Conservation (phyloP, 2,113 vertebrate genomes). For the western clawed frog (Xenopus tropicalis) region DNA sequence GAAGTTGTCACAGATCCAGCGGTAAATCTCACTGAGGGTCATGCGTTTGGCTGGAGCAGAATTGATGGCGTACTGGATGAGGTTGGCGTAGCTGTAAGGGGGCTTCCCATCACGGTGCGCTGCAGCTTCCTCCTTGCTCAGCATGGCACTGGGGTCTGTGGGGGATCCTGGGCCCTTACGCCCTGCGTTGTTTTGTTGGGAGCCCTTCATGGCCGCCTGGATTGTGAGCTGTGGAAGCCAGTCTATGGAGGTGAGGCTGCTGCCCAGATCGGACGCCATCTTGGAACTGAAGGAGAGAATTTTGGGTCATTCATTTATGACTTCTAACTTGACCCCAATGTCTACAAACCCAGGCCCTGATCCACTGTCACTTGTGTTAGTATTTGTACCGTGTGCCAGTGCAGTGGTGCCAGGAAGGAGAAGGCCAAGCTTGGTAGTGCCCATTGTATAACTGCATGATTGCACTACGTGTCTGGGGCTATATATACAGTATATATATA, state of each 20-base stretch:
- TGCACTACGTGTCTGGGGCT: no score
- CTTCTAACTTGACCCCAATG: background rate
- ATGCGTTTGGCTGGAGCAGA: slow-evolving; percentile 87
- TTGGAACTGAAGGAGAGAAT: slow-evolving; percentile 37
- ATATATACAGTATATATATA: no score
- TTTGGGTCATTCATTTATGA: background rate
- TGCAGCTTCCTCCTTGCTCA: slow-evolving; percentile 71
- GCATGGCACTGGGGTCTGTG: slow-evolving; percentile 69
- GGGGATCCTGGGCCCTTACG: slow-evolving; percentile 69
- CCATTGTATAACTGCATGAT: no score
- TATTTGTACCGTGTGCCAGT: background rate
- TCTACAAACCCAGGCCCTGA: no score
- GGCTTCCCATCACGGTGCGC: slow-evolving; percentile 87
- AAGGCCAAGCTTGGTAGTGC: no score
- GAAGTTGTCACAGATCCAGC: slow-evolving; percentile 94
- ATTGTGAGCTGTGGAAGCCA: slow-evolving; percentile 93
- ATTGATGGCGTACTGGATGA: slow-evolving; percentile 93
- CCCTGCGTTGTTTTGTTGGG: slow-evolving; percentile 67
- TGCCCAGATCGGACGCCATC: slow-evolving; percentile 93
- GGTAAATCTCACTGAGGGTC: slow-evolving; percentile 96
- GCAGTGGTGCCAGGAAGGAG: no score
- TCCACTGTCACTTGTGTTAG: background rate
- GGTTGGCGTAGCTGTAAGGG: slow-evolving; percentile 92
- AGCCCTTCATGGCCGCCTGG: slow-evolving; percentile 83
- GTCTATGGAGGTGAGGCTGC: slow-evolving; percentile 96